phyloP scores from a whole-genome alignment of 2,797 vertebrate species.

The Carapus acus region DNA sequence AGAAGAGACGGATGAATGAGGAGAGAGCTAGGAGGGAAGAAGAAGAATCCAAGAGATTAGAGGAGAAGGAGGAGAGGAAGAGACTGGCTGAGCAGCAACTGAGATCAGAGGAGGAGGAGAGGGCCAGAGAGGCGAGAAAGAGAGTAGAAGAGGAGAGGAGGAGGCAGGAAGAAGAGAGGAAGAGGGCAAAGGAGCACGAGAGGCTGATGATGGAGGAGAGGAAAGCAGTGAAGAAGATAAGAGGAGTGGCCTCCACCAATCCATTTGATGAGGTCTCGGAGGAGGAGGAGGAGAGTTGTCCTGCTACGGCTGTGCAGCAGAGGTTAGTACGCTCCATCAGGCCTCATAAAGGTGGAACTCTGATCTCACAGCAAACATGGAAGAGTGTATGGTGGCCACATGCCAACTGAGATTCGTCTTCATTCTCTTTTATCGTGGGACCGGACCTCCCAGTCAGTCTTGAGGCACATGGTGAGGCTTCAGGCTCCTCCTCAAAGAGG shows the following conservation, averaged over 20 bases:
- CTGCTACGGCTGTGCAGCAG: conserved; percentile 70
- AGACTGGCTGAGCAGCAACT: background rate
- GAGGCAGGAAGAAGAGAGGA: conserved; percentile 4
- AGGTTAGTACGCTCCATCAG: conserved; percentile 81
- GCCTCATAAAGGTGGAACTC: background rate
- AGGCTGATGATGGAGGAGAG: no score
- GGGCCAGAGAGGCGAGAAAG: background rate
- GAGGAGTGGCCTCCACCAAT: conserved; percentile 30
- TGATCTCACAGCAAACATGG: no score
- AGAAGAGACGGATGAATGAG: background rate
- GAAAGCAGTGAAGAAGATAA: background rate
- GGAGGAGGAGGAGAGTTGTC: conserved; percentile 26
- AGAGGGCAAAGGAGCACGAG: conserved; percentile 15
- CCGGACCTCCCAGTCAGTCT: no score
- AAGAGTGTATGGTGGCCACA: no score
- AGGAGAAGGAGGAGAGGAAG: conserved; percentile 6
- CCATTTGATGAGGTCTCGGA: conserved; percentile 47
- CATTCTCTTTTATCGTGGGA: no score
- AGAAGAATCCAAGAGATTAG: background rate
- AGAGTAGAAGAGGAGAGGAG: conserved; percentile 9
- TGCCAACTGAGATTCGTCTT: no score
- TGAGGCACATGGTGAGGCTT: no score
- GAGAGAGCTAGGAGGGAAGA: background rate
- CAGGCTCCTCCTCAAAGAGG: no score
- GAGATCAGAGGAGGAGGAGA: conserved; percentile 2